Conservation (phyloP, 2,888 invertebrate genomes). For the Altica lythri region DNA sequence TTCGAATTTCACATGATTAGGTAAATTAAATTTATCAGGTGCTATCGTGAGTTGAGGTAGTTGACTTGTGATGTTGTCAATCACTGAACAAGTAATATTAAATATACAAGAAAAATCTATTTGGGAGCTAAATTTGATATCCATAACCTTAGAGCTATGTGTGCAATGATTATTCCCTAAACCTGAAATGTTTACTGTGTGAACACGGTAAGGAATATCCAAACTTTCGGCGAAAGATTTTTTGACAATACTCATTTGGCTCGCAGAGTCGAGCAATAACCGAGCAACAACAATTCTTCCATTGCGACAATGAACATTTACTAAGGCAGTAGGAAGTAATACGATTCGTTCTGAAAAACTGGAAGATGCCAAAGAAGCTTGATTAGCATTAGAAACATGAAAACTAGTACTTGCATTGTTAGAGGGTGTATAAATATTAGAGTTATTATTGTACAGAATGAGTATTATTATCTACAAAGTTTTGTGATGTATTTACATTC, state of each 20-base stretch:
- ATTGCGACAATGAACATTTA: not conserved
- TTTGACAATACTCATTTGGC: slow-evolving; percentile 1
- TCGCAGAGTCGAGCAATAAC: not conserved
- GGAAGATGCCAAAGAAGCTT: not conserved
- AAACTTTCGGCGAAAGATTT: not conserved
- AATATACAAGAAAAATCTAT: not conserved
- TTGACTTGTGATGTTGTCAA: not conserved
- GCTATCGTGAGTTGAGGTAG: not conserved
- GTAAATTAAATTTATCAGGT: not conserved
- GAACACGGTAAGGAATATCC: not conserved
- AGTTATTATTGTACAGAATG: not conserved
- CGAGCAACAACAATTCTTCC: not conserved
- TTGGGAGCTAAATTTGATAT: not conserved
- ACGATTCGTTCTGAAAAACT: slow-evolving; percentile 1
- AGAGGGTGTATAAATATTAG: too few species aligned
- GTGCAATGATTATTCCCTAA: not conserved
- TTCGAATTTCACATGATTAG: not conserved
- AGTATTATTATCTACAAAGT: not conserved
- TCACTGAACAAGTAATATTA: not conserved
- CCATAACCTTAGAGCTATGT: not conserved
- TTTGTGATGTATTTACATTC: not conserved
- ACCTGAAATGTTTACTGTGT: slow-evolving; percentile 2
- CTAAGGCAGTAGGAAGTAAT: not conserved
- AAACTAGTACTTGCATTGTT: not conserved
- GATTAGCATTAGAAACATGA: not conserved